Evolutionary conservation across 2,888 invertebrate genomes (phyloP), one percentile per base, ranked within the genome.

Genomic region (Eristalis intricaria): DNA sequence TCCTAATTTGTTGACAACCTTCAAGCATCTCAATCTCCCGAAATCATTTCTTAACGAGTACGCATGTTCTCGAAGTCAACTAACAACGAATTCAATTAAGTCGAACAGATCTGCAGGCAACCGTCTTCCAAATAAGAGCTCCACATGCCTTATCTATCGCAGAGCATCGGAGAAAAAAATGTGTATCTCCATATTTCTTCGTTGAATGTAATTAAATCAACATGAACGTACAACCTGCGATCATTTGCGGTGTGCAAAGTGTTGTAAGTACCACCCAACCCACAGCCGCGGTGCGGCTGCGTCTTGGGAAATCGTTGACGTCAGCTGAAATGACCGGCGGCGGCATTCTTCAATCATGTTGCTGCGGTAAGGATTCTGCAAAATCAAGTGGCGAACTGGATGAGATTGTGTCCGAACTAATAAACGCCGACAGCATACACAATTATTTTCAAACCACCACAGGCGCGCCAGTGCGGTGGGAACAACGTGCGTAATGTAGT

Each of bases 71-170:
- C 43, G n/a, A 64, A 65, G 11, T 56, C 38, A n/a, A 78, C 22
- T 56, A 35, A 78, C 78, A 70, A 50, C 40, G 60, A 29, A 32
- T 58, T 43, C 79, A 79, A 79, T 79, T 79, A 79, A 73, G 11
- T 61, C 40, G 50, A 58, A 73, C 79, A 66, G 32, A 79, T 79
- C 66, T 50, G 10, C 79, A 7, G 7, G 79, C 73, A 66, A 73
- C 60, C 43, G 60, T 26, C 65, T 66, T 73, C 65, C n/a, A 73
- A 79, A 71, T 40, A 23, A 73, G 65, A 23, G 58, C 26, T 5
- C 38, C 10, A 26, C 23, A 40, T 29, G 19, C 58, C 71, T 19
- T 19, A 60, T 60, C 43, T n/a, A 76, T 68, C 60, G 32, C 10
- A 10, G n/a, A 29, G 22, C n/a, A n/a, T 1, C 22, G 35, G n/a